Base-by-base conservation (phyloP, 1,140 invertebrate species). In the Euschistus heros region DNA sequence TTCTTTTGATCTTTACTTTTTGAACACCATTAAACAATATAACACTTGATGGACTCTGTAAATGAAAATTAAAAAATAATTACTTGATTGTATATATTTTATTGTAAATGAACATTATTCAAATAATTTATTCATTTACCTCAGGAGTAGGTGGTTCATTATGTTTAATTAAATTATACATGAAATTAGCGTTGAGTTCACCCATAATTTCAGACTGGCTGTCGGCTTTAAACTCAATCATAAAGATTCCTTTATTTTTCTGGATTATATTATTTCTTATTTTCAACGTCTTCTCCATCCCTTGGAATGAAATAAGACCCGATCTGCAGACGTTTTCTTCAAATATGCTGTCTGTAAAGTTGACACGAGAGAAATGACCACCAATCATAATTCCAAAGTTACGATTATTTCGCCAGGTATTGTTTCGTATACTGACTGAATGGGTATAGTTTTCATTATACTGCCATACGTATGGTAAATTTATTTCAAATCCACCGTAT, bases 271-370 rank as follows among this genome's bases (percentile, higher is more conserved):
- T 87, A 73, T 78, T 88, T 84, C 71, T 83, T 75, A 82, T 88
- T 27, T 84, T 79, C 76, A 98, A 81, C 70, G 89, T 86, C 76
- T 99, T 99, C 75, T 99, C 97, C 94, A 98, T 99, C 17, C 97
- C 97, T 63, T 83, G 80, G 5, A 99, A 79, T 0, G 86, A 84
- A 2, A 99, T 80, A 17, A 99, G 75, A 0, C 96, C 91, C 13
- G 75, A 79, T 64, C 85, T 84, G 71, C 94, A 97, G 7, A 77
- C 76, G 73, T 99, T 99, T 42, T 89, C 84, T 1, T 84, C 81
- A 72, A 98, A 97, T 13, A 82, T 77, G 74, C 94, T 97, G 64
- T 83, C 82, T 0, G 88, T 87, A 50, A 99, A 85, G 68, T 91
- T 91, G 0, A 90, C 80, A 26, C 80, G 79, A 0, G 93, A 86